phyloP scores from a whole-genome alignment of 2,113 vertebrate genomes.

The Nesogale talazaci region DNA sequence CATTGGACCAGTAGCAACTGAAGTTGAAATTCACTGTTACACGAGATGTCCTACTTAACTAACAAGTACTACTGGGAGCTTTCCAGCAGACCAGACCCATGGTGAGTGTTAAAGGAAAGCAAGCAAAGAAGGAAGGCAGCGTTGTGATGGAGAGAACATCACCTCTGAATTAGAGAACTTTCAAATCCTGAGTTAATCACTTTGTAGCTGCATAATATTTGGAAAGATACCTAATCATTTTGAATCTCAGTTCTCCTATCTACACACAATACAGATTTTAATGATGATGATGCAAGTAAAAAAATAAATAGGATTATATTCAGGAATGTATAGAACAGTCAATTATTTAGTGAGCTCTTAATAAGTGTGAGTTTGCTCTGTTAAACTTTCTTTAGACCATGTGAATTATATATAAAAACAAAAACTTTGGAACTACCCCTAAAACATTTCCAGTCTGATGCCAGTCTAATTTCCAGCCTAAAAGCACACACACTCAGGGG shows the following conservation, averaged over 20 bases:
- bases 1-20: not conserved
- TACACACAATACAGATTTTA: not conserved
- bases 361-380: not conserved
- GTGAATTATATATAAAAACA: not conserved
- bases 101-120: not conserved
- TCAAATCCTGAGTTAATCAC: conserved; percentile 5
- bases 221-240: not conserved
- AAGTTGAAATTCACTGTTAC: not conserved
- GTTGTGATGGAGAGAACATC: not conserved
- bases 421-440: not conserved
- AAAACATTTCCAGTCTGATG: not conserved
- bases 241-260: not conserved
- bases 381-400: not conserved
- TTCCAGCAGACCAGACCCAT: not conserved
- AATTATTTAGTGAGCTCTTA: not conserved
- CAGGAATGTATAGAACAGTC: not conserved
- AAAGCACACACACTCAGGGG: too few species aligned
- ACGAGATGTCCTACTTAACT: not conserved
- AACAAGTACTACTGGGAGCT: not conserved
- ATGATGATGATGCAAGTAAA: not conserved
- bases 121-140: not conserved
- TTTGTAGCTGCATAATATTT: not conserved
- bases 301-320: not conserved
- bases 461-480: too few species aligned
- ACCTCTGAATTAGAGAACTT: not conserved